phyloP scores from a whole-genome alignment of 2,113 vertebrate genomes.

The Xiphias gladius region DNA sequence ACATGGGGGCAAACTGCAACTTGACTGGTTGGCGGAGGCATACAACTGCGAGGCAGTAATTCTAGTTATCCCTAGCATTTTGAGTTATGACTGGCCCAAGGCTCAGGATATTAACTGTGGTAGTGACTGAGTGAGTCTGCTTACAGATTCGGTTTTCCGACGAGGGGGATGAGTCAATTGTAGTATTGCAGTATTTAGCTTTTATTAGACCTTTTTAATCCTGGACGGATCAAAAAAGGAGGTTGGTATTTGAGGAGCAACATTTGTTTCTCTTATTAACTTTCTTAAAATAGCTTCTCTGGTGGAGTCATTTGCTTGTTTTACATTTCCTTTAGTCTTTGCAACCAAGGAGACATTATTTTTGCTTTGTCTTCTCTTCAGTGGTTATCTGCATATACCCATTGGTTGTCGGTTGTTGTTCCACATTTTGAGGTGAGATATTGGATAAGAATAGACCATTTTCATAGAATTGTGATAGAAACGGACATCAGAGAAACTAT shows the following conservation, averaged over 20 bases:
- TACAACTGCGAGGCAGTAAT: too few relatives aligned
- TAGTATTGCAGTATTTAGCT: conserved; percentile 62
- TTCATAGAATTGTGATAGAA: background rate
- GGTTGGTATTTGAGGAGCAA: conserved; percentile 16
- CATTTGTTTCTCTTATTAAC: conserved; percentile 29
- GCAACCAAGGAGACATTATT: background rate
- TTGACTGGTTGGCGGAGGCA: too few relatives aligned
- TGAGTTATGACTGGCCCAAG: conserved; percentile 51
- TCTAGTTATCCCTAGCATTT: conserved; percentile 44
- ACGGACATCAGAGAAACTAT: conserved; percentile 18
- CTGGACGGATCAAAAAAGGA: conserved; percentile 34
- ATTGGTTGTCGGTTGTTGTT: background rate
- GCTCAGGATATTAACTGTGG: conserved; percentile 53
- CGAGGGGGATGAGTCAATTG: conserved; percentile 51
- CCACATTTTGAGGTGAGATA: background rate
- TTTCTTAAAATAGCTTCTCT: conserved; percentile 47
- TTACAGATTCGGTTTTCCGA: conserved; percentile 29
- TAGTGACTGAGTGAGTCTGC: conserved; percentile 27
- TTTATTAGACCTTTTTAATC: conserved; percentile 54
- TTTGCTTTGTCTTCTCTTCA: background rate
- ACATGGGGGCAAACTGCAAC: too few relatives aligned
- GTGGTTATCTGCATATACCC: background rate
- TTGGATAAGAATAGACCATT: conserved; percentile 31
- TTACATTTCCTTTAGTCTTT: conserved; percentile 21
- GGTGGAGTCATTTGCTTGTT: conserved; percentile 4